These are phyloP conservation scores for Agrochola macilenta DNA, from an alignment of 2,888 invertebrate genomes.

Conservation along the genomic window DNA sequence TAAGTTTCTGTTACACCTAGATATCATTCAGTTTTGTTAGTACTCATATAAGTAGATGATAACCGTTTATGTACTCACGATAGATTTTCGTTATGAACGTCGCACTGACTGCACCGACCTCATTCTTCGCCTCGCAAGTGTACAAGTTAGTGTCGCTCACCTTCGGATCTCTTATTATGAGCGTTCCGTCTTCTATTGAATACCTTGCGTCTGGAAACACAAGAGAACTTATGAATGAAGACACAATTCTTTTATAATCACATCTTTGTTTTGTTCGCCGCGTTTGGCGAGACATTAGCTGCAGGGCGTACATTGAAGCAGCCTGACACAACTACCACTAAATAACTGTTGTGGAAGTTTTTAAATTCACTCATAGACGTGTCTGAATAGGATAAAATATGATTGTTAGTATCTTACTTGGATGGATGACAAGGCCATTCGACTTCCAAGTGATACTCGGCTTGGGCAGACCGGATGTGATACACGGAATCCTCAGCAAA, in stretches of 20 bases:
- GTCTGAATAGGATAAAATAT: not conserved
- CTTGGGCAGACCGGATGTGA: conserved; percentile 41
- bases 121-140: conserved; percentile 50
- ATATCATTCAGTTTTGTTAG: no score
- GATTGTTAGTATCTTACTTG: conserved; percentile 44
- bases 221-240: not conserved
- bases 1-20: no score
- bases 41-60: no score
- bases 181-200: conserved; percentile 33
- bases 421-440: conserved; percentile 11
- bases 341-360: not conserved
- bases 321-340: not conserved
- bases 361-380: not conserved
- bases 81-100: not conserved
- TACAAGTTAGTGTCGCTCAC: conserved; percentile 46
- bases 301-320: not conserved
- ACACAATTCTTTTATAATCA: not conserved
- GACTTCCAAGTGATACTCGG: conserved; percentile 52
- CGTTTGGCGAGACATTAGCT: not conserved
- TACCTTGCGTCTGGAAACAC: conserved; percentile 47
- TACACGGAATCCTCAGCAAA: conserved; percentile 48
- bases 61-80: no score
- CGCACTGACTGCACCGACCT: conserved; percentile 13
- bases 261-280: not conserved
- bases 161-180: conserved; percentile 40